A percentile compares a stretch with the other conserved stretches of the same genome.
Conservation (phyloP, 2,113 vertebrate genomes). For the Pollimyrus isidori region DNA sequence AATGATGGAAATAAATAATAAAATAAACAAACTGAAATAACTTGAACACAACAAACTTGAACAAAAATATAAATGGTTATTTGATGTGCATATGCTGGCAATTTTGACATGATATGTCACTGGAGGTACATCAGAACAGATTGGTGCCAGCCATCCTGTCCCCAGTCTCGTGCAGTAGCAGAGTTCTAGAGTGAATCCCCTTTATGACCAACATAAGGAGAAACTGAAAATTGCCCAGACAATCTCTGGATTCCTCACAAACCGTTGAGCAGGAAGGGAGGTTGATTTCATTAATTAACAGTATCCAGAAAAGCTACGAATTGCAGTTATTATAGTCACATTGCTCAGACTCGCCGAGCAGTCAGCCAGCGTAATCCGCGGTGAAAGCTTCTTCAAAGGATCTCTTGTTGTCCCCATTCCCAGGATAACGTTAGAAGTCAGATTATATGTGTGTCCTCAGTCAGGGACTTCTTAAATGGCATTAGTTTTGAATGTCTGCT, state of each 20-base stretch:
- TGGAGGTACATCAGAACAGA: background rate
- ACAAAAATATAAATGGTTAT: background rate
- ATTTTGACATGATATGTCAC: background rate
- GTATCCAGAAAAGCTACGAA: slow-evolving; percentile 45
- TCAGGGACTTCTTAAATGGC: slow-evolving; percentile 37
- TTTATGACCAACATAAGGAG: background rate
- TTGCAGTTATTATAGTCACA: slow-evolving; percentile 44
- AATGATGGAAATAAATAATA: background rate
- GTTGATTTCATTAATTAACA: slow-evolving; percentile 36
- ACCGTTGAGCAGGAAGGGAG: background rate
- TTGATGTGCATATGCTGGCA: background rate
- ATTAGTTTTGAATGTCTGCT: slow-evolving; percentile 41
- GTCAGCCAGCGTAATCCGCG: slow-evolving; percentile 43
- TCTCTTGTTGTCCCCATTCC: slow-evolving; percentile 39
- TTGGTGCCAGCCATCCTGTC: background rate
- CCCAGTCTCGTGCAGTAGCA: background rate
- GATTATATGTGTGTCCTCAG: slow-evolving; percentile 45
- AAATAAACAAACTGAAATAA: background rate
- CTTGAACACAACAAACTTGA: background rate
- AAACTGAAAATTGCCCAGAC: background rate
- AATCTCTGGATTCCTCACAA: background rate
- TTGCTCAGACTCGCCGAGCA: slow-evolving; percentile 46
- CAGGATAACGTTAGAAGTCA: slow-evolving; percentile 45
- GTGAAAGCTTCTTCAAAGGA: slow-evolving; percentile 51
- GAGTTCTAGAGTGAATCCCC: background rate